phyloP scores from a whole-genome alignment of 2,113 vertebrate genomes.

The Porphyrio hochstetteri region DNA sequence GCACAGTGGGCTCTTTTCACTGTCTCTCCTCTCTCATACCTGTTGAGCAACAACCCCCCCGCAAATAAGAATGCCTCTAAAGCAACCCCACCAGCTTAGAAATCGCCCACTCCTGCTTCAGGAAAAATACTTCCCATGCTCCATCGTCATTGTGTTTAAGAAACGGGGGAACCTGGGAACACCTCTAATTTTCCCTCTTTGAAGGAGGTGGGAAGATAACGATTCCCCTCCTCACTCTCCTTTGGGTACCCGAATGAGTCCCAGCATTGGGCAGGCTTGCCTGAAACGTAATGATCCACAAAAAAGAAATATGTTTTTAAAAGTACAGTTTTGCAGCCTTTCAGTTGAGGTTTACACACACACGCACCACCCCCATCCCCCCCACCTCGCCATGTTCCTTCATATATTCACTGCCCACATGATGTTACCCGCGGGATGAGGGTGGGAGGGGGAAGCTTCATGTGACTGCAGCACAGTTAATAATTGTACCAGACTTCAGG shows the following conservation, averaged over 20 bases:
- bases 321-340: not conserved
- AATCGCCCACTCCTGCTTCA: not conserved
- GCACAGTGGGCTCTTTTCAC: not conserved
- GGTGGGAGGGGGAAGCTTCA: conserved; percentile 19
- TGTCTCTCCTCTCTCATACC: not conserved
- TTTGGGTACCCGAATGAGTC: rapidly evolving
- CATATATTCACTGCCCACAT: conserved; percentile 24
- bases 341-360: not conserved
- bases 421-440: not conserved
- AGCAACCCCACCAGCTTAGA: not conserved
- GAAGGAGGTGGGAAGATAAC: not conserved
- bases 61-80: not conserved
- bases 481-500: conserved; percentile 40
- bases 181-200: not conserved
- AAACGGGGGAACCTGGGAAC: not conserved
- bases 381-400: not conserved
- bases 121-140: not conserved
- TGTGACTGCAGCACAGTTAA: conserved; percentile 40
- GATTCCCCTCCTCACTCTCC: not conserved
- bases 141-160: not conserved
- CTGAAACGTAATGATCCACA: not conserved
- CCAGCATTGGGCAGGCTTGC: not conserved
- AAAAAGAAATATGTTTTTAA: not conserved
- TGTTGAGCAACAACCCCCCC: not conserved
- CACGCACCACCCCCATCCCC: too few species aligned